These are phyloP conservation scores for Spatula versicolor DNA, from an alignment of 2,797 vertebrate genomes.

Conservation along the genomic window DNA sequence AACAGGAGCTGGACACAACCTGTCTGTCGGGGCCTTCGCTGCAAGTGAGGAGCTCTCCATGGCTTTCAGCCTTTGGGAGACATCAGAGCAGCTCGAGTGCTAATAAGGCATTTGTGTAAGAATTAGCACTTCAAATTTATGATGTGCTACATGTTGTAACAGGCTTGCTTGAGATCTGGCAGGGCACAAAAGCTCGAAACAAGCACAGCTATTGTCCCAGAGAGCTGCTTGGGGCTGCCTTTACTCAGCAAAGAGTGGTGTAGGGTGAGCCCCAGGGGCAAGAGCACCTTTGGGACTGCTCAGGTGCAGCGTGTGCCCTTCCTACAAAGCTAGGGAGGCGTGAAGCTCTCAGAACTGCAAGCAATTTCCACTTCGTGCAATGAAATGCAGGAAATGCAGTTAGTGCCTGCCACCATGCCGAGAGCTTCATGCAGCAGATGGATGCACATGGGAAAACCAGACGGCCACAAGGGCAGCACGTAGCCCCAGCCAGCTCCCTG, in stretches of 20 bases:
- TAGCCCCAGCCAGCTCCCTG: too few relatives aligned
- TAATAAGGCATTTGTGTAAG: neutral
- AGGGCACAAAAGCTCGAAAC: neutral
- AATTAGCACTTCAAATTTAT: neutral
- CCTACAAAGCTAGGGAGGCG: neutral
- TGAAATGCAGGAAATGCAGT: neutral
- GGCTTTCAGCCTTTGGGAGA: neutral
- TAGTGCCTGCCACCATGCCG: neutral
- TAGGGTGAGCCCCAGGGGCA: neutral
- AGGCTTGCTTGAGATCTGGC: neutral
- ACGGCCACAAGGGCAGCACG: accelerated
- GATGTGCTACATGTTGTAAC: accelerated
- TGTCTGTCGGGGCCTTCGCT: neutral
- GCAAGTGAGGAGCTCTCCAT: neutral
- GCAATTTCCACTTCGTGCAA: neutral
- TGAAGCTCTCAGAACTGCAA: neutral
- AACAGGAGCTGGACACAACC: neutral
- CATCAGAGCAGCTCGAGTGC: neutral
- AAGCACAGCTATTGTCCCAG: neutral
- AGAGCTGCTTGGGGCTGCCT: neutral
- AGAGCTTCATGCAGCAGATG: neutral
- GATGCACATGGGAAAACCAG: neutral
- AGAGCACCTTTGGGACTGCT: neutral
- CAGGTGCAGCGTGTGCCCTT: neutral
- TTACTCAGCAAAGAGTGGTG: neutral